Percentiles rank a stretch among this genome's conserved stretches.
These are phyloP conservation scores for Mellivora capensis DNA, from an alignment of 2,113 vertebrate genomes.

Conservation along the genomic window DNA sequence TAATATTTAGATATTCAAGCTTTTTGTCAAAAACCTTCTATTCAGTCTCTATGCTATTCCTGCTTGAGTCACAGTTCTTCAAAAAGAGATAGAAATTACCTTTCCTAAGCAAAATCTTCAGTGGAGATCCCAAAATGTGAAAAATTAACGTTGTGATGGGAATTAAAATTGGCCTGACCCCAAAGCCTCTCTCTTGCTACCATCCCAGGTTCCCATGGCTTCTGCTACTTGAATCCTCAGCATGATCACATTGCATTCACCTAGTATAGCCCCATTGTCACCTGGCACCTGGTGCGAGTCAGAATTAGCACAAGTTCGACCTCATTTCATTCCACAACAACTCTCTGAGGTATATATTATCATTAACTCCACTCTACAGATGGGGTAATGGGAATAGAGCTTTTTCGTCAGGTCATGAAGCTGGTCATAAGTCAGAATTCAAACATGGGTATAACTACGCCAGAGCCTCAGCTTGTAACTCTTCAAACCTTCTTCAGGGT, in stretches of 20 bases:
- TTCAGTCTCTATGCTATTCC: not conserved
- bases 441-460: not conserved
- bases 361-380: not conserved
- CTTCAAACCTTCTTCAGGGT: not conserved
- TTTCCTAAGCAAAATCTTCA: slow-evolving; percentile 12
- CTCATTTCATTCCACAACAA: not conserved
- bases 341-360: not conserved
- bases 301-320: not conserved
- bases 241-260: not conserved
- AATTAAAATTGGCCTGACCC: not conserved
- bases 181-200: not conserved
- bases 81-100: not conserved
- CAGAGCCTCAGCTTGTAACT: not conserved
- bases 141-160: not conserved
- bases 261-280: not conserved
- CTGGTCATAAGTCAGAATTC: not conserved
- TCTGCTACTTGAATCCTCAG: not conserved
- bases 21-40: not conserved
- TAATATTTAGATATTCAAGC: not conserved
- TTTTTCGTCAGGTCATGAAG: not conserved
- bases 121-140: not conserved
- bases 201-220: not conserved
- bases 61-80: not conserved
- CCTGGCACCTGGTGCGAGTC: not conserved
- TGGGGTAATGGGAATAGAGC: not conserved